phyloP scores from a whole-genome alignment of 2,797 vertebrate species.

The Saxicola maurus region DNA sequence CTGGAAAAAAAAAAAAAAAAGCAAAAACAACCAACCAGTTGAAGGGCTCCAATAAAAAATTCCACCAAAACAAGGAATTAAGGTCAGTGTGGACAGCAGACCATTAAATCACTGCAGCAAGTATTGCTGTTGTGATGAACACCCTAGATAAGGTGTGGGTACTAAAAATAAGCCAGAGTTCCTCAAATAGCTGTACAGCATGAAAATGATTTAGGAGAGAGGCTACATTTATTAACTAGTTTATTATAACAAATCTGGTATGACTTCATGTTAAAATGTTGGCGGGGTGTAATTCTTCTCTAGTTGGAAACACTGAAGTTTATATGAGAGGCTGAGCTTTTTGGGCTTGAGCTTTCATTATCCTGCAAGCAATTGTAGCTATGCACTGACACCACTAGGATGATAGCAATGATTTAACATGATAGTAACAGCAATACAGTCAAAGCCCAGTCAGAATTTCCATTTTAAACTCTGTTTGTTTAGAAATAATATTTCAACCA shows the following conservation, averaged over 20 bases:
- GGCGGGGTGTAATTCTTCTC: neutral
- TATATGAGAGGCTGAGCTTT: neutral
- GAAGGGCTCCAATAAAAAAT: neutral
- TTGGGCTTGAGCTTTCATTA: neutral
- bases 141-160: neutral
- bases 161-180: conserved; percentile 20
- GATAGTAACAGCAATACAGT: conserved; percentile 10
- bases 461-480: conserved; percentile 59
- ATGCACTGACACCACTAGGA: conserved; percentile 24
- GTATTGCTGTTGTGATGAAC: neutral
- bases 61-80: neutral
- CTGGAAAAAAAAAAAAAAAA: neutral
- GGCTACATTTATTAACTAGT: conserved; percentile 3
- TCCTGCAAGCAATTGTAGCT: neutral
- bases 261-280: conserved; percentile 18
- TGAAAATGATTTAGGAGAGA: neutral
- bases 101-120: neutral
- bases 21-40: rapidly evolving
- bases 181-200: neutral
- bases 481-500: conserved; percentile 54
- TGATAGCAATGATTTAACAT: conserved; percentile 18
- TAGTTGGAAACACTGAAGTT: neutral
- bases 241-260: neutral
- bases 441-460: conserved; percentile 44
- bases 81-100: neutral